A percentile compares a stretch with the other conserved stretches of the same genome.
These are phyloP conservation scores for Micromesistius poutassou DNA, from an alignment of 2,797 vertebrate genomes.

Conservation along the genomic window DNA sequence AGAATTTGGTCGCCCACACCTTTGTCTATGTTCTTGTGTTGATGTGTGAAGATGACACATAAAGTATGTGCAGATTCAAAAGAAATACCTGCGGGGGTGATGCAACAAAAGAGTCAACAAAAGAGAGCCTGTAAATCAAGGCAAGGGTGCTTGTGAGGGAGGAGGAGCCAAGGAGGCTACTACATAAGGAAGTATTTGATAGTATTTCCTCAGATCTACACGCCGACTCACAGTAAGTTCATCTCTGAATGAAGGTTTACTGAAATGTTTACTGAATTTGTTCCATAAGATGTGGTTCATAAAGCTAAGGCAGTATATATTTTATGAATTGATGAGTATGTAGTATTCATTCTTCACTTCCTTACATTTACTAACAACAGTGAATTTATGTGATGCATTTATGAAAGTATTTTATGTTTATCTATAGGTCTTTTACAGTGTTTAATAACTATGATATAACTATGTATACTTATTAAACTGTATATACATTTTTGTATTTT, in stretches of 20 bases:
- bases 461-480: neutral
- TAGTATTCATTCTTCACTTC: neutral
- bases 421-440: neutral
- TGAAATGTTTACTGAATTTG: neutral
- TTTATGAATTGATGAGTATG: neutral
- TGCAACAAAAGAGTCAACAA: neutral
- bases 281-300: neutral
- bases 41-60: too few species aligned
- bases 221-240: conserved; percentile 25
- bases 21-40: too few species aligned
- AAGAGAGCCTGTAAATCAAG: too few species aligned
- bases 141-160: neutral
- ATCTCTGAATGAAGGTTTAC: neutral
- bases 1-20: too few species aligned
- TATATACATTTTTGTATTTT: conserved; percentile 5
- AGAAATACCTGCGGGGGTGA: too few species aligned
- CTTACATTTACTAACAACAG: neutral
- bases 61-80: too few species aligned
- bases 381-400: conserved; percentile 4
- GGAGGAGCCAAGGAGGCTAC: conserved; percentile 5
- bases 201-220: neutral
- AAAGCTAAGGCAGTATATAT: neutral
- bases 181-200: conserved; percentile 9
- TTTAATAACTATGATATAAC: too few species aligned
- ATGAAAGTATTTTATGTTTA: neutral